Evolutionary conservation across 37 sponge, comb jelly and placozoan species (phyloP), one percentile per base, ranked within the genome.

Genomic region (Ephydatia muelleri): DNA sequence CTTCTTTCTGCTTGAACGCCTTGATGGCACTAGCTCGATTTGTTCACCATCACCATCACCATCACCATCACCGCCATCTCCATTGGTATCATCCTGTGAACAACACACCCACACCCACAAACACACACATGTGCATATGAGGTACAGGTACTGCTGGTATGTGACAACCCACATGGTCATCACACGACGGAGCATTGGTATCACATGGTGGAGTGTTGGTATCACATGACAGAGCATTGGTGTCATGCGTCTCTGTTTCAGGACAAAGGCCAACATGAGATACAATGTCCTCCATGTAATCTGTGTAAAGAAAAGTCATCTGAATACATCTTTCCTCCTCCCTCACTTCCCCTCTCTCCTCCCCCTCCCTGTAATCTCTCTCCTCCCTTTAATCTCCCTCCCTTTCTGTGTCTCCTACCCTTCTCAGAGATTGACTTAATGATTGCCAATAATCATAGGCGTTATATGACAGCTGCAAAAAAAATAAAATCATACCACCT

Each of bases 261-360:
- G 12, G 75, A 34, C 38, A 75, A 75, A 75, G 14, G 40, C 25
- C 72, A 71, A 71, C 25, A 71, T 19, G 72, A 74, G 38, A 47
- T 76, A 49, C 48, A 40, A n/a, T n/a, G n/a, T n/a, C 66, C 14
- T 21, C 21, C 66, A 14, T 21, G 21, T 14, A 22, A 21, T 14
- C 66, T 65, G 66, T 65, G 66, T 22, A 65, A 22, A n/a, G 66
- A 22, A 65, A 21, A 22, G 11, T 28, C 65, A 29, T 23, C 26
- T 49, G 57, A 22, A 78, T 34, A 30, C 9, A 32, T 32, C 19
- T 4, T 68, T 49, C 26, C 5, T 32, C 6, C 6, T 32, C 31
- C 57, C 47, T 47, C 23, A 12, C 19, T 49, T 28, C 47, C 77
- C 29, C 76, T 35, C 29, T 32, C 76, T 75, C 76, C 38, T 35